phyloP scores from a whole-genome alignment of 2,797 vertebrate genomes.

The Coreius guichenoti region DNA sequence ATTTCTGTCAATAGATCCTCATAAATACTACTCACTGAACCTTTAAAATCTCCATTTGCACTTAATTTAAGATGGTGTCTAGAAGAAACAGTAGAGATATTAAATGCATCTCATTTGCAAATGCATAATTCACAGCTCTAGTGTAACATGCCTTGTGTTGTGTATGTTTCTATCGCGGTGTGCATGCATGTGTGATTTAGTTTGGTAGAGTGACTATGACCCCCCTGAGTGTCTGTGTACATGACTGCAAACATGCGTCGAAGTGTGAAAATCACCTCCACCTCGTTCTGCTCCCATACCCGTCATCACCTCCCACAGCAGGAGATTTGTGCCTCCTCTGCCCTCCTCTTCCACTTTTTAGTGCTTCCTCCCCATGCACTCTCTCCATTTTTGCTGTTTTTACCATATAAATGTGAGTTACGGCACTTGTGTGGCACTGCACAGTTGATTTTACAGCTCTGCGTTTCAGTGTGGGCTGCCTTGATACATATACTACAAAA shows the following conservation, averaged over 20 bases:
- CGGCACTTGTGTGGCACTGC: background rate
- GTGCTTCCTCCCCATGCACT: conserved; percentile 14
- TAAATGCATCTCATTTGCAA: background rate
- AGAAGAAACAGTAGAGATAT: background rate
- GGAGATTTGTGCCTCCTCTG: conserved; percentile 46
- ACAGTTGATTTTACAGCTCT: background rate
- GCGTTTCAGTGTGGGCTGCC: background rate
- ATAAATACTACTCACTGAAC: too few relatives aligned
- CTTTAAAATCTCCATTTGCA: background rate
- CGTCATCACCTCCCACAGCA: conserved; percentile 37
- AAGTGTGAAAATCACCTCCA: conserved; percentile 46
- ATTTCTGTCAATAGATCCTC: too few relatives aligned
- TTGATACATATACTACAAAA: background rate
- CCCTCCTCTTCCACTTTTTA: conserved; percentile 20
- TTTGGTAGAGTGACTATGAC: conserved; percentile 4
- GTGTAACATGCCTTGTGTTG: background rate
- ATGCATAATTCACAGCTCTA: background rate
- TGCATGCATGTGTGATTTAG: conserved; percentile 12
- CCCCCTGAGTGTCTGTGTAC: background rate
- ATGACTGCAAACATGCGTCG: conserved; percentile 15
- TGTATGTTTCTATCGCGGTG: background rate
- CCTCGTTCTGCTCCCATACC: background rate
- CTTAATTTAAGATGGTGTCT: background rate
- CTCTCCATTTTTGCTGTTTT: conserved; percentile 20
- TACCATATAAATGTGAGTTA: conserved; percentile 38